Conservation (phyloP, 2,113 vertebrate genomes). For the Neolamprologus modestus region DNA sequence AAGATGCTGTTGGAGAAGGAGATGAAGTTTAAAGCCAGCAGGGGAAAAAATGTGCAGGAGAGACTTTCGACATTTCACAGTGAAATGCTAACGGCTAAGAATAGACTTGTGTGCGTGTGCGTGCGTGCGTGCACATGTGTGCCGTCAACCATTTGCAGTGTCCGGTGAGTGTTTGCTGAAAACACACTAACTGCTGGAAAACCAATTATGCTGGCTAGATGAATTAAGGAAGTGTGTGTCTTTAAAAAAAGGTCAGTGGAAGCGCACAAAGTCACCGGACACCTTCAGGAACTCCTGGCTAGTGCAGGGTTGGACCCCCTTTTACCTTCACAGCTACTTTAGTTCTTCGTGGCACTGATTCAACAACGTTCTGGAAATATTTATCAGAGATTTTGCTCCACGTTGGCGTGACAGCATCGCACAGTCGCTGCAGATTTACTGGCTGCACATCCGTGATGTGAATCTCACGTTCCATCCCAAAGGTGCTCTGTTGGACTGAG, state of each 20-base stretch:
- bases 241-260: not conserved
- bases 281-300: fast-evolving
- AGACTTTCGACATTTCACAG: conserved; percentile 6
- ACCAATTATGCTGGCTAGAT: not conserved
- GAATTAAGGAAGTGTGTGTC: not conserved
- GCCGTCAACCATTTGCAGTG: not conserved
- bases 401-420: not conserved
- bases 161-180: conserved; percentile 10
- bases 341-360: not conserved
- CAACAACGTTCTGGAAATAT: not conserved
- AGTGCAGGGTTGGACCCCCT: not conserved
- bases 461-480: not conserved
- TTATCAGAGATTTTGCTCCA: not conserved
- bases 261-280: not conserved
- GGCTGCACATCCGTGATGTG: not conserved
- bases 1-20: not conserved
- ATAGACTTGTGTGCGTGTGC: not conserved
- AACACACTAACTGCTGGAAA: not conserved
- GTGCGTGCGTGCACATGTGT: not conserved
- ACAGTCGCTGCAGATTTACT: not conserved
- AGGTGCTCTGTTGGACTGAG: not conserved
- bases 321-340: not conserved
- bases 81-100: not conserved
- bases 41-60: not conserved
- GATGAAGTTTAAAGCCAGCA: not conserved